Base-by-base conservation (phyloP, 2,113 vertebrate genomes). In the Calyptomena viridis region DNA sequence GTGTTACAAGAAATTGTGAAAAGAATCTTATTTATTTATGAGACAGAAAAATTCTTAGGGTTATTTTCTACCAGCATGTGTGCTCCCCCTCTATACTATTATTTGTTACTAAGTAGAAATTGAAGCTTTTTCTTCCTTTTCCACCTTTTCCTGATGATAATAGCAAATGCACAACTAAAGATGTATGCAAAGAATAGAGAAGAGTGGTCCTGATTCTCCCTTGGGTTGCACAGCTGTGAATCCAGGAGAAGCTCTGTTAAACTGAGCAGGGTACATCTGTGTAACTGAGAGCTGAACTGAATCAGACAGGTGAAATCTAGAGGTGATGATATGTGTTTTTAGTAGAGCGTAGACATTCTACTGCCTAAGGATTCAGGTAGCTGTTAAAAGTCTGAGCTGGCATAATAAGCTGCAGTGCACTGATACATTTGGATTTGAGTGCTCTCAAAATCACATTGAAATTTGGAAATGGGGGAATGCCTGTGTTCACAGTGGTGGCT, bases 201-300 rank as follows among this genome's bases (percentile, higher is more conserved):
- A 13, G 67, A 76, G 53, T 18, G 4, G 21, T 42, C 46, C 31
- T 42, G 11, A 15, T 47, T 68, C 53, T 83, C 62, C 39, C 39
- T 42, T 55, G 90, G 39, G 22, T 46, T 44, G 12, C 14, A 22
- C 37, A 75, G 40, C 40, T 53, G 63, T 59, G 72, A 39, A 55
- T 85, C n/a, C 71, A 56, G 60, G 74, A 84, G 78, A 74, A 82
- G 31, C 22, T 60, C 69, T 12, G 5, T 79, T 82, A 76, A 71
- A 81, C 11, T 35, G 47, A 77, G 55, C 72, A 93, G 71, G 31
- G 24, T 55, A 14, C 22, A 20, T 9, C 31, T 8, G 8, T 59
- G 82, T 94, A 85, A 93, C 44, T 1, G 14, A 93, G 91, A 95
- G 75, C 78, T 44, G 71, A 85, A 83, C 5, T 90, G 63, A 75